Percentiles rank a stretch among this genome's conserved stretches.
phyloP scores from a whole-genome alignment of 1,140 invertebrate species.

The Colletes latitarsis region DNA sequence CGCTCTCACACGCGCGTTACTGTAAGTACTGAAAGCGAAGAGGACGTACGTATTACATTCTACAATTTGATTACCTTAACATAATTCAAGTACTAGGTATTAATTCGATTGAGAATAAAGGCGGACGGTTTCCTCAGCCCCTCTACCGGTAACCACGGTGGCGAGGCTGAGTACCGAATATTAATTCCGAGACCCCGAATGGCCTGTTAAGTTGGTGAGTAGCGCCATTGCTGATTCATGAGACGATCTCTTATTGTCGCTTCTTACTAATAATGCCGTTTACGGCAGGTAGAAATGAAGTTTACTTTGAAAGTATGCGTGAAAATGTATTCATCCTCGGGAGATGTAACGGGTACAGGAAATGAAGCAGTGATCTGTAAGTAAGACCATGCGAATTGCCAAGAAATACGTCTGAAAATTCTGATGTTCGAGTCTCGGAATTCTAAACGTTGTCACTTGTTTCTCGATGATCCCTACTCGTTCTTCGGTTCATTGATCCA shows the following conservation, averaged over 20 bases:
- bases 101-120: conserved; percentile 70
- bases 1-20: conserved; percentile 80
- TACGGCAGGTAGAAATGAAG: conserved; percentile 69
- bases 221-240: conserved; percentile 72
- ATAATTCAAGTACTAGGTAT: conserved; percentile 76
- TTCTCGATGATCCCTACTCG: not conserved
- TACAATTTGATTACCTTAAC: conserved; percentile 72
- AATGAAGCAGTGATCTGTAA: conserved; percentile 76
- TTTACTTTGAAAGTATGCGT: conserved; percentile 77
- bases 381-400: conserved; percentile 77
- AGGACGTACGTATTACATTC: conserved; percentile 79
- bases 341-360: conserved; percentile 67
- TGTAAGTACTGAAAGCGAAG: conserved; percentile 80
- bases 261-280: conserved; percentile 70
- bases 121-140: conserved; percentile 62
- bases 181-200: conserved; percentile 71
- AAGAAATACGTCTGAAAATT: conserved; percentile 53
- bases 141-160: conserved; percentile 64
- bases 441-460: not conserved
- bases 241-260: conserved; percentile 68
- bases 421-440: not conserved
- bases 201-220: conserved; percentile 78
- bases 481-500: not conserved
- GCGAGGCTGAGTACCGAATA: conserved; percentile 66
- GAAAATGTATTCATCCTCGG: conserved; percentile 66